Conservation (phyloP, 2,797 vertebrate species). For the Synaphobranchus kaupii region DNA sequence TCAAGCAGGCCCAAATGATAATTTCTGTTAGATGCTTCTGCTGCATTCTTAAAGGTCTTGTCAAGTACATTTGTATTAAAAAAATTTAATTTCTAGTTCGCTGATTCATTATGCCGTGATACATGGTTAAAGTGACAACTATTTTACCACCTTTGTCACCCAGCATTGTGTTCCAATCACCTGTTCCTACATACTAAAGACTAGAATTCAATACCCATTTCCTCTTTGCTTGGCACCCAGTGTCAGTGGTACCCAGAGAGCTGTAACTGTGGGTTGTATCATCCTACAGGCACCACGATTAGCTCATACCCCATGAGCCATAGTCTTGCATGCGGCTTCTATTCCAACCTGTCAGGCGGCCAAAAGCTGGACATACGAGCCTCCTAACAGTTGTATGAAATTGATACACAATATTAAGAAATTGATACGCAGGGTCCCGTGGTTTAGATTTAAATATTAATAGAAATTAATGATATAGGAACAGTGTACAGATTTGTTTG, state of each 20-base stretch:
- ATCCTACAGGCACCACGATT: not conserved
- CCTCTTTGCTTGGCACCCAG: not conserved
- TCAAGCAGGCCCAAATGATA: not conserved
- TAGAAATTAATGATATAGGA: conserved; percentile 24
- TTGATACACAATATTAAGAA: conserved; percentile 15
- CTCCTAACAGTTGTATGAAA: not conserved
- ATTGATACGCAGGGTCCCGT: not conserved
- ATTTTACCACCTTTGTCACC: not conserved
- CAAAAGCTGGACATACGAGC: conserved; percentile 23
- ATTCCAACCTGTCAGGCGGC: conserved; percentile 7
- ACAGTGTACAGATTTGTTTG: conserved; percentile 24
- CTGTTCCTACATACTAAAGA: not conserved
- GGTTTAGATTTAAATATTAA: conserved; percentile 33
- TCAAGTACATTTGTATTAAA: not conserved
- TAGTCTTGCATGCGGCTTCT: not conserved
- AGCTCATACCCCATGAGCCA: not conserved
- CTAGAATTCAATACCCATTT: not conserved
- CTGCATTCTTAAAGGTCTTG: not conserved
- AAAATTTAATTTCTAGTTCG: not conserved
- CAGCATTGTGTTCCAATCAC: not conserved
- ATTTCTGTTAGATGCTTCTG: not conserved
- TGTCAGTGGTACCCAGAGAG: not conserved
- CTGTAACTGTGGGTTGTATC: not conserved
- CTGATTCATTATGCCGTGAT: not conserved
- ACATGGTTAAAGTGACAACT: not conserved